These are phyloP conservation scores for Tinamus guttatus DNA, from an alignment of 2,113 vertebrate species.

Conservation along the genomic window DNA sequence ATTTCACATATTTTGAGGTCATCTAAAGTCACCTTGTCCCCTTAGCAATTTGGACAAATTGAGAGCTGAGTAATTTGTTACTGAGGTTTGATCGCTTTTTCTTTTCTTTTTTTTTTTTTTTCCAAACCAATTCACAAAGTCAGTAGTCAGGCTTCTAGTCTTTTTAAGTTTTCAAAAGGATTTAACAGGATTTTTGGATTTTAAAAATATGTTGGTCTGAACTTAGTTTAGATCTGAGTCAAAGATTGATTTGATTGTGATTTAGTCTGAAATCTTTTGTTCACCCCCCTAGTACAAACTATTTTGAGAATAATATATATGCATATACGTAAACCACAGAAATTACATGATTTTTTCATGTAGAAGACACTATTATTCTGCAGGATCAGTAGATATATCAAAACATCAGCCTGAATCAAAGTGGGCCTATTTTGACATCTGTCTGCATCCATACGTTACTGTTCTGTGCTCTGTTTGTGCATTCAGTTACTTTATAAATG, in stretches of 20 bases:
- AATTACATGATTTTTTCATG: background rate
- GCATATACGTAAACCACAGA: background rate
- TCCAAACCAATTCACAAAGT: background rate
- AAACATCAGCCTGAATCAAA: background rate
- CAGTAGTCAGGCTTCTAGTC: background rate
- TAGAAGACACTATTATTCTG: background rate
- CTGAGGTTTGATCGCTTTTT: background rate
- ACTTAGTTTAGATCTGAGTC: background rate
- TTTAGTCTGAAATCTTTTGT: background rate
- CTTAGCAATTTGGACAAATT: background rate
- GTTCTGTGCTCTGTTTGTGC: background rate
- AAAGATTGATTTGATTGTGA: background rate
- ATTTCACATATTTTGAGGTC: background rate
- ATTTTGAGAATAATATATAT: background rate
- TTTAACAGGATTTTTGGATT: background rate
- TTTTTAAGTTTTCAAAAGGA: background rate
- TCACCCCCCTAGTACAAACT: background rate
- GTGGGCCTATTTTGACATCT: background rate
- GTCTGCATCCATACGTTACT: background rate
- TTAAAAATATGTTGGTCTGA: background rate
- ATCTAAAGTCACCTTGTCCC: background rate
- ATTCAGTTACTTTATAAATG: background rate
- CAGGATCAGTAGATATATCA: background rate
- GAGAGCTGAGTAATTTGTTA: background rate
- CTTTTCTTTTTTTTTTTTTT: constrained; percentile 8